Base-by-base conservation (phyloP, 2,113 vertebrate species). In the Pollachius pollachius region DNA sequence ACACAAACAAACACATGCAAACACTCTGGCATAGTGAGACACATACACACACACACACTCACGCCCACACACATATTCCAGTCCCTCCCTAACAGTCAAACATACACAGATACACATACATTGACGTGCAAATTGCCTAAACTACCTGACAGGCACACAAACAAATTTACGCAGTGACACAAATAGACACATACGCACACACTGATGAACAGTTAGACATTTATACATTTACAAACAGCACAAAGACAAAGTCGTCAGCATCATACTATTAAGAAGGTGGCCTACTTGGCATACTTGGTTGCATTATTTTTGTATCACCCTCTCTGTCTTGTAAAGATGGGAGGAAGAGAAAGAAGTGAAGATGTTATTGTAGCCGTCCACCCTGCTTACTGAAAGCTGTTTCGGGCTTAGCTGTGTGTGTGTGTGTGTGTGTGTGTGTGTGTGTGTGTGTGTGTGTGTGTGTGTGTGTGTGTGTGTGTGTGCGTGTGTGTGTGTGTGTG, bases 311-410 rank as follows among this genome's bases (percentile, higher is more conserved):
- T 41, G 6, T 41, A 6, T 59, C 67, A 60, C 19, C 3, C 60
- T 18, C 68, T 54, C 34, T n/a, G 30, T 65, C 64, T 60, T 15
- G 79, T 85, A 71, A 73, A 83, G 67, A 81, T 76, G 84, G 68
- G 63, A 75, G 84, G 27, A 89, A 86, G 81, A 82, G 84, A 79
- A 37, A 23, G 60, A 82, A 77, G 81, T 78, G 80, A 77, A 74
- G 58, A 83, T 86, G 80, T 85, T 87, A 74, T 84, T 84, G 77
- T 72, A 80, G 81, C 82, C 76, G 69, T 63, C 73, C 37, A 72
- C 72, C 75, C 71, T 73, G 78, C 76, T 85, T 85, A 84, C 75
- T 76, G 70, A 83, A 80, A 84, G 76, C 81, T 81, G 75, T 66
- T 19, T 65, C 30, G 58, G 73, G 69, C 71, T 83, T 65, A 60